Percentiles rank a stretch among this genome's conserved stretches.
phyloP scores from a whole-genome alignment of 2,888 invertebrate species.

The Enchytraeus crypticus region DNA sequence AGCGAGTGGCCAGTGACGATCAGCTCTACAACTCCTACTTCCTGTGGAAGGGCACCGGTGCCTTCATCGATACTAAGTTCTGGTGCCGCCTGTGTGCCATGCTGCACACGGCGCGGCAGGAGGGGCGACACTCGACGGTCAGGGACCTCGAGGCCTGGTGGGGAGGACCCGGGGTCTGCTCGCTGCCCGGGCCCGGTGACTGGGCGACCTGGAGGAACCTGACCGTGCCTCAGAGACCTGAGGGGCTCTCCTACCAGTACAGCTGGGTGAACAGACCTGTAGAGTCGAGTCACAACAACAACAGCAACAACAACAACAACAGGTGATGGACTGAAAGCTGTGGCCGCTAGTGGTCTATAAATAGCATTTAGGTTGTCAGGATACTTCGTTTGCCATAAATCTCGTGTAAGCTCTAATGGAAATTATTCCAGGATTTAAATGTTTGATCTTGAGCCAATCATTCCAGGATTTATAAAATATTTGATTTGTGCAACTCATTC shows the following conservation, averaged over 20 bases:
- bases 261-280: too few relatives aligned
- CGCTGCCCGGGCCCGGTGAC: not conserved
- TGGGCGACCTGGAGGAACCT: not conserved
- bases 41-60: constrained; percentile 85
- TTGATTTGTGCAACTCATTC: too few relatives aligned
- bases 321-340: too few relatives aligned
- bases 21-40: constrained; percentile 88
- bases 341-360: too few relatives aligned
- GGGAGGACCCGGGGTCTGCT: constrained; percentile 15
- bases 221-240: not conserved
- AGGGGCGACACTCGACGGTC: constrained; percentile 4
- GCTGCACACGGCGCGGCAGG: constrained; percentile 22
- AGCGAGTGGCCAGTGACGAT: constrained; percentile 75
- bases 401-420: too few relatives aligned
- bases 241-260: not conserved
- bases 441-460: too few relatives aligned
- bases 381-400: too few relatives aligned
- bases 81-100: constrained; percentile 78
- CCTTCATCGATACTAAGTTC: constrained; percentile 90
- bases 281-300: too few relatives aligned
- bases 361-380: too few relatives aligned
- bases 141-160: constrained; percentile 22
- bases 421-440: too few relatives aligned
- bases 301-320: too few relatives aligned
- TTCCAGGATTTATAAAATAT: too few relatives aligned